Base-by-base conservation (phyloP, 2,888 invertebrate species). In the Orchesellides sinensis region DNA sequence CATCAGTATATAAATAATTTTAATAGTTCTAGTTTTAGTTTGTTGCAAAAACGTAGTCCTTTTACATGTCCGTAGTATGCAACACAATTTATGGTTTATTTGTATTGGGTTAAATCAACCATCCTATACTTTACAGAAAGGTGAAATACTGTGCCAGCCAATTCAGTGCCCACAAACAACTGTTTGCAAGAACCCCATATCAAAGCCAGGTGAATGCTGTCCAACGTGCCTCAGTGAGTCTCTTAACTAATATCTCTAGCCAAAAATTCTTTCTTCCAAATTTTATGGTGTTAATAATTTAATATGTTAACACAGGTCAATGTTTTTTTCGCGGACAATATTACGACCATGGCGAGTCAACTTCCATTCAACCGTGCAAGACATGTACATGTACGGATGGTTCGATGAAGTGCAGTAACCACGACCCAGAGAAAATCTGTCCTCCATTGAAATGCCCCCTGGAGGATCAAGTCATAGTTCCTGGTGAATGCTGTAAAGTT, bases 401-500 rank as follows among this genome's bases (percentile, higher is more conserved):
- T 66, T 93, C 92, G 89, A 95, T 96, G 94, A 92, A 93, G 89
- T 96, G 96, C 91, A 92, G 92, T 86, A 92, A 93, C 88, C 93
- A 93, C 83, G 93, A 95, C 90, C 94, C 94, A 35, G 93, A 93
- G 89, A 92, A 92, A 79, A 93, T 92, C 88, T 96, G 96, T 91
- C 96, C 96, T 65, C 92, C 92, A 88, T 92, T 96, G 88, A 93
- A 94, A 72, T 96, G 96, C 91, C 94, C 95, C 85, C 92, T 92
- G 68, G 92, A 93, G 85, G 93, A 95, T 89, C 95, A 95, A 91
- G 94, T 96, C 90, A 93, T 93, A 88, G 94, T 95, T 84, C 94
- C 95, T 66, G 96, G 95, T 82, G 95, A 96, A 90, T 97, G 96
- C 91, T 97, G 97, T 92, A 95, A 95, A 90, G 95, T 95, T 90